Evolutionary conservation across 2,797 vertebrate genomes (phyloP).

Genomic region (Paratrypauchen microcephalus): DNA sequence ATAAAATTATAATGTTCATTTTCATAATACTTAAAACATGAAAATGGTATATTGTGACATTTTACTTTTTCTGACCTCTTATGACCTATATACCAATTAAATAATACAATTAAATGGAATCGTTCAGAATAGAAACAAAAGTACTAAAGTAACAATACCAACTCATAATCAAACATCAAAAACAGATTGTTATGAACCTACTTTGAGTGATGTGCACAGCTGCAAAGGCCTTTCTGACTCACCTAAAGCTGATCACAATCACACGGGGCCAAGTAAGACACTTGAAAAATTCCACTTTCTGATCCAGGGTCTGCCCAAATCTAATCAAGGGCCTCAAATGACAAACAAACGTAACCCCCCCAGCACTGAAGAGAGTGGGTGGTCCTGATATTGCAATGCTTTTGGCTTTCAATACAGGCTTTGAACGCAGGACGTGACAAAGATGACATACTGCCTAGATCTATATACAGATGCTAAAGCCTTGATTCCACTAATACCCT

Average conservation of each 20-base stretch:
- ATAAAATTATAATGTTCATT: background rate
- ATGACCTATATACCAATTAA: too few species aligned
- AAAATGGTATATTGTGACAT: too few species aligned
- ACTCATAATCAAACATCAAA: background rate
- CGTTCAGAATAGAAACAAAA: background rate
- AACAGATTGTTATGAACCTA: background rate
- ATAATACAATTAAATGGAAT: background rate
- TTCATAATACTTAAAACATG: background rate
- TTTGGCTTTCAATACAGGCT: constrained; percentile 24
- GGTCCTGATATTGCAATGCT: constrained; percentile 37
- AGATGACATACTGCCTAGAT: constrained; percentile 29
- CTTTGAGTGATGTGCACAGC: constrained; percentile 32
- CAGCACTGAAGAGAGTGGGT: constrained; percentile 29
- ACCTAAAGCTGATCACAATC: constrained; percentile 7
- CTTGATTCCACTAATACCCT: constrained; percentile 30
- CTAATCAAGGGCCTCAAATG: constrained; percentile 39
- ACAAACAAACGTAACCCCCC: constrained; percentile 48
- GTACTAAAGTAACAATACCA: background rate
- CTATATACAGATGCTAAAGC: constrained; percentile 34
- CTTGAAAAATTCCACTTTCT: constrained; percentile 12
- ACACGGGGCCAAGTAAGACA: constrained; percentile 22
- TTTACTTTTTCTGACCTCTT: background rate
- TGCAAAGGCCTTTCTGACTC: constrained; percentile 6
- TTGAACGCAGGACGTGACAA: constrained; percentile 37
- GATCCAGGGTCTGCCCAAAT: constrained; percentile 21